Percentiles rank a stretch among this genome's conserved stretches.
These are phyloP conservation scores for Excalfactoria chinensis DNA, from an alignment of 2,113 vertebrate genomes.

Conservation along the genomic window DNA sequence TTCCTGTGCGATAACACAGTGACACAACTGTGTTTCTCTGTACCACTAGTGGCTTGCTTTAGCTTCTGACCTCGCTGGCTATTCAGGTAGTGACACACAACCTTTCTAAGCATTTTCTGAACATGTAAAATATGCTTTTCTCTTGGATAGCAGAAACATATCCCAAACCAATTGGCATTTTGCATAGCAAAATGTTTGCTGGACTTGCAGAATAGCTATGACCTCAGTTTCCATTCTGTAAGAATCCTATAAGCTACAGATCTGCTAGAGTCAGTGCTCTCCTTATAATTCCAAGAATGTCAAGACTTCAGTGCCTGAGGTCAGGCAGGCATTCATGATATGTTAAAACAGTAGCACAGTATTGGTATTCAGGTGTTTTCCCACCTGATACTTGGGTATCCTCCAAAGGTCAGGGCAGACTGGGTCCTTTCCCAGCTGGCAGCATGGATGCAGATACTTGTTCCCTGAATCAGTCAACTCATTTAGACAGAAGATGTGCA, in stretches of 20 bases:
- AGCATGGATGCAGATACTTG: background rate
- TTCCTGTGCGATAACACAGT: background rate
- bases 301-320: background rate
- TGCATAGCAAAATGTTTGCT: background rate
- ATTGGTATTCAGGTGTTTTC: background rate
- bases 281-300: background rate
- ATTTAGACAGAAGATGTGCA: background rate
- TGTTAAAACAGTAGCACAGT: background rate
- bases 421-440: background rate
- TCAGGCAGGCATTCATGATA: rapidly evolving
- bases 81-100: background rate
- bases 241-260: background rate
- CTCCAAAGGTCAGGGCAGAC: background rate
- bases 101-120: background rate
- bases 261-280: background rate
- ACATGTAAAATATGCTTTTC: background rate
- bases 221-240: background rate
- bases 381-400: background rate
- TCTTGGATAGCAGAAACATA: background rate
- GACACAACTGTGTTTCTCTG: background rate
- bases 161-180: background rate
- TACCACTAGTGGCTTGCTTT: background rate
- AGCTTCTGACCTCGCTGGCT: background rate
- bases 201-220: background rate
- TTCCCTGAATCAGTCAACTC: background rate